These are phyloP conservation scores for Pammene fasciana DNA, from an alignment of 2,888 invertebrate genomes.

Conservation along the genomic window DNA sequence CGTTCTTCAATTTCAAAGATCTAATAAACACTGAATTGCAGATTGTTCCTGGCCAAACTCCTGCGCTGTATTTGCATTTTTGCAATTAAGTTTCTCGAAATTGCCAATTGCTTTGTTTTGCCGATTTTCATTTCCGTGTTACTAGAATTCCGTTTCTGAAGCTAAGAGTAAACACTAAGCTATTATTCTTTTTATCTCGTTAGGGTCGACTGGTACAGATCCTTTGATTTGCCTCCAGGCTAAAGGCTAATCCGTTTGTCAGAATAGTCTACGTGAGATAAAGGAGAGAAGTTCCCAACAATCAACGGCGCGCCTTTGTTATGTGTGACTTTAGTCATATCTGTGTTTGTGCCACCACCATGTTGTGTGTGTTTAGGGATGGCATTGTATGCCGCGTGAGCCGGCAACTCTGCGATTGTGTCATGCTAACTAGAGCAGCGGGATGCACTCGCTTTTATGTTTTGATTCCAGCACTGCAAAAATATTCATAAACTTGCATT, in stretches of 20 bases:
- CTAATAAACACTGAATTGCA: conserved; percentile 16
- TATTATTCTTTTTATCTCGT: conserved; percentile 17
- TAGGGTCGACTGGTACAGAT: conserved; percentile 26
- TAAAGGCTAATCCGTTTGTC: conserved; percentile 39
- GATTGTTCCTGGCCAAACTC: conserved; percentile 16
- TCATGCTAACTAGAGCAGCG: conserved; percentile 39
- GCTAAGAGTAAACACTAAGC: neutral
- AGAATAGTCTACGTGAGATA: conserved; percentile 38
- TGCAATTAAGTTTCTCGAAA: conserved; percentile 12
- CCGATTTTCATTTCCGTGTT: conserved; percentile 6
- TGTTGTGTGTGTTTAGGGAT: conserved; percentile 37
- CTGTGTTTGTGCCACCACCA: conserved; percentile 35
- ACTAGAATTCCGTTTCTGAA: neutral
- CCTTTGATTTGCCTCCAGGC: conserved; percentile 33
- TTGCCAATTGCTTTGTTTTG: neutral
- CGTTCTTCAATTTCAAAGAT: conserved; percentile 17
- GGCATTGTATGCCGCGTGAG: conserved; percentile 34
- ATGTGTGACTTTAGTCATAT: conserved; percentile 38
- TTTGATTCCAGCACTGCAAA: conserved; percentile 26
- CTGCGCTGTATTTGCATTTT: neutral
- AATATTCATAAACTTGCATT: conserved; percentile 8
- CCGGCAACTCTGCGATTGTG: conserved; percentile 37
- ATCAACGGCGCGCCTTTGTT: conserved; percentile 40
- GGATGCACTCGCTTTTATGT: conserved; percentile 28
- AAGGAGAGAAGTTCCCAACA: conserved; percentile 38